Percentiles rank a stretch among this genome's conserved stretches.
Conservation (phyloP, 2,797 vertebrate genomes). For the Thamnophis elegans region DNA sequence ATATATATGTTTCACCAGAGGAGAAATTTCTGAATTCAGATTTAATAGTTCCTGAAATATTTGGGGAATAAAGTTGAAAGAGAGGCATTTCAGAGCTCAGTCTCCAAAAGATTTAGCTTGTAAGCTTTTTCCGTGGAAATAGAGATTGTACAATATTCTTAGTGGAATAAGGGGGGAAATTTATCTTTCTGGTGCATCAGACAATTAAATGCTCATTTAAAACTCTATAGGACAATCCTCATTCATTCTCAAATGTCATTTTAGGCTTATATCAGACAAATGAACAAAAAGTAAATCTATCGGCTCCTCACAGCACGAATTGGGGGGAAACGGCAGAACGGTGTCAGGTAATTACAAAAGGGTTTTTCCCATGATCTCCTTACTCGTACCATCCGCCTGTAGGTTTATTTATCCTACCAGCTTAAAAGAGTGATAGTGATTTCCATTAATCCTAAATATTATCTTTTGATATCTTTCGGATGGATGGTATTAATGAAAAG, state of each 20-base stretch:
- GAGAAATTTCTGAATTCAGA: neutral
- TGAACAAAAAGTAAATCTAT: neutral
- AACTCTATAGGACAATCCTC: neutral
- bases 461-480: neutral
- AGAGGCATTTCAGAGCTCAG: neutral
- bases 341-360: neutral
- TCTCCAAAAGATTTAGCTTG: neutral
- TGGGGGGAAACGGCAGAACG: neutral
- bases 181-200: neutral
- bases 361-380: neutral
- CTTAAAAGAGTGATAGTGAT: neutral
- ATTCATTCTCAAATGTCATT: neutral
- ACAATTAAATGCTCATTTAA: neutral
- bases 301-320: neutral
- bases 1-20: neutral
- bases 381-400: neutral
- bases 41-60: neutral
- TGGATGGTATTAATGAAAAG: neutral
- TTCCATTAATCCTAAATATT: slow-evolving; percentile 3
- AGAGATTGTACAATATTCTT: neutral
- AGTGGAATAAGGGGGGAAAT: neutral
- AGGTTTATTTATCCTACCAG: neutral
- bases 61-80: neutral
- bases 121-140: neutral
- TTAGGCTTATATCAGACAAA: slow-evolving; percentile 6